Percentiles rank a stretch among this genome's conserved stretches.
These are phyloP conservation scores for Centropristis striata DNA, from an alignment of 2,113 vertebrate genomes.

Conservation along the genomic window DNA sequence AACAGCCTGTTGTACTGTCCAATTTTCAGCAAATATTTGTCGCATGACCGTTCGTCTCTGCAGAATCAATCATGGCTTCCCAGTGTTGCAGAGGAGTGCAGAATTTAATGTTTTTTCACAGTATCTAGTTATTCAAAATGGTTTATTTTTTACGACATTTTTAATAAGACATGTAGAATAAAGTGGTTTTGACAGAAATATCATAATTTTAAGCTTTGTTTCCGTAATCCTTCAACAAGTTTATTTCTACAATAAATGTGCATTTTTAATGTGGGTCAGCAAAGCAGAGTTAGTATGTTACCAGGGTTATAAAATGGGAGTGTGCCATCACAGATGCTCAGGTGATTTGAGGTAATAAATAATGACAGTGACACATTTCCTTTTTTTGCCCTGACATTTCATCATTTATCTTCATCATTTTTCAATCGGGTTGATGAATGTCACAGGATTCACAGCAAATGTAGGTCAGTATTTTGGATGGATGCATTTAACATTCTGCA, in stretches of 20 bases:
- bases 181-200: too few relatives aligned
- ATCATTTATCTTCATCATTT: conserved; percentile 14
- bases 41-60: too few relatives aligned
- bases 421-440: conserved; percentile 32
- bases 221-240: too few relatives aligned
- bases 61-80: too few relatives aligned
- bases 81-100: too few relatives aligned
- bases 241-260: not conserved
- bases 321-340: conserved; percentile 1
- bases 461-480: conserved; percentile 27
- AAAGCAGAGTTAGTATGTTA: not conserved
- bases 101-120: too few relatives aligned
- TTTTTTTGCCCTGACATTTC: not conserved
- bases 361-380: not conserved
- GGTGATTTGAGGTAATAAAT: not conserved
- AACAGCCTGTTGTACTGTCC: too few relatives aligned
- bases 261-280: not conserved
- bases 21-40: too few relatives aligned
- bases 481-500: not conserved
- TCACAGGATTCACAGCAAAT: conserved; percentile 6
- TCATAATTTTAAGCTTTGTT: too few relatives aligned
- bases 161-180: too few relatives aligned
- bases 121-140: too few relatives aligned
- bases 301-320: not conserved
- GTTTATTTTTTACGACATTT: too few relatives aligned